These are phyloP conservation scores for Oligia fasciuncula DNA, from an alignment of 2,888 invertebrate genomes.

Conservation along the genomic window DNA sequence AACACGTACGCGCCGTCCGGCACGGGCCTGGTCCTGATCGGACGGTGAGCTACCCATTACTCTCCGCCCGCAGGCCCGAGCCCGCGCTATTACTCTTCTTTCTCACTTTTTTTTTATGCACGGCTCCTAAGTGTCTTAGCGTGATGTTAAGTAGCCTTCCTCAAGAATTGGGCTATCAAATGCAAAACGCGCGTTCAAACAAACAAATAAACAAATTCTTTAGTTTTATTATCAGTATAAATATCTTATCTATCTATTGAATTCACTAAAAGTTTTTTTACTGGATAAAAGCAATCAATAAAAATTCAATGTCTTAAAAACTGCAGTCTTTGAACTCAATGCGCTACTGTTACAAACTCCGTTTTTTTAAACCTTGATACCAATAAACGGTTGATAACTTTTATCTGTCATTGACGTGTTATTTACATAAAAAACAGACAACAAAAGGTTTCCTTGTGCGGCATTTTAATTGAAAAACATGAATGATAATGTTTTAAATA, in stretches of 20 bases:
- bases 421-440: conserved; percentile 30
- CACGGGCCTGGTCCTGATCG: too few species aligned
- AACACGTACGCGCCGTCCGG: too few species aligned
- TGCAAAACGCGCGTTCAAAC: too few species aligned
- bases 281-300: background rate
- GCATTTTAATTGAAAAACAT: conserved; percentile 13
- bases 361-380: conserved; percentile 44
- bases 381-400: conserved; percentile 31
- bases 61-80: too few species aligned
- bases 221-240: background rate
- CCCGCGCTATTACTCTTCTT: too few species aligned
- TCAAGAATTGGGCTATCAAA: background rate
- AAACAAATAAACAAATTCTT: too few species aligned
- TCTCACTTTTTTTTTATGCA: too few species aligned
- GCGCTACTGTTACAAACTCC: background rate
- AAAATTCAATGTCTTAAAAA: background rate
- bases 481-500: background rate
- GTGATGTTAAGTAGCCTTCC: background rate
- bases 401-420: conserved; percentile 45
- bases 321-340: conserved; percentile 5
- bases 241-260: background rate
- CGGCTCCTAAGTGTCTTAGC: too few species aligned
- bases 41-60: too few species aligned
- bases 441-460: conserved; percentile 37
- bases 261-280: too few species aligned